phyloP scores from a whole-genome alignment of 2,888 invertebrate species.

The Marronus borbonicus region DNA sequence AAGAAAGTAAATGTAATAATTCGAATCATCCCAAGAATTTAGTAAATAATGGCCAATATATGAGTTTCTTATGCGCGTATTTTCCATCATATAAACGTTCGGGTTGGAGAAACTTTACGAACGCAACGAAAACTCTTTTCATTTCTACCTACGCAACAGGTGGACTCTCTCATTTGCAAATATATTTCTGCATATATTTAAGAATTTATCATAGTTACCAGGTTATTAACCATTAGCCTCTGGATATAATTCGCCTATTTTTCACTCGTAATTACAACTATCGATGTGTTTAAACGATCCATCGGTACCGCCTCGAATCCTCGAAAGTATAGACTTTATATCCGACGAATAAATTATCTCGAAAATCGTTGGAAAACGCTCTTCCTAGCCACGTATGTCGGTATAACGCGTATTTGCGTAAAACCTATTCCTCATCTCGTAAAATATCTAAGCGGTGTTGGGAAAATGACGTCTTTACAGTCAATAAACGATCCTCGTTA shows the following conservation, averaged over 20 bases:
- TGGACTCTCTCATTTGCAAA: background rate
- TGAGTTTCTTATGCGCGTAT: too few species aligned
- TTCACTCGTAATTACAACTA: background rate
- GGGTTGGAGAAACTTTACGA: too few species aligned
- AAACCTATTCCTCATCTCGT: constrained; percentile 26
- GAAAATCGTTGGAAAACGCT: constrained; percentile 1
- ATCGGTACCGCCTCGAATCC: too few species aligned
- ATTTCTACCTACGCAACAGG: background rate
- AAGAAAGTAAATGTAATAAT: too few species aligned
- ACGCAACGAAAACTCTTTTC: background rate
- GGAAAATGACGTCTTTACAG: constrained; percentile 41
- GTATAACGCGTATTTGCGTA: background rate
- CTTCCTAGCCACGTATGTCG: too few species aligned
- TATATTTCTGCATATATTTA: background rate
- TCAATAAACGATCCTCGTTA: constrained; percentile 40
- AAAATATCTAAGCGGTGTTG: constrained; percentile 2
- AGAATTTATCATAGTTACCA: background rate
- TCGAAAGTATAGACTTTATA: too few species aligned
- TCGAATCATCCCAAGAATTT: too few species aligned
- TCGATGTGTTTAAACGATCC: too few species aligned
- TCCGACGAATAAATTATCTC: constrained; percentile 22
- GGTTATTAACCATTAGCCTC: constrained; percentile 4
- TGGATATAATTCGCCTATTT: constrained; percentile 9
- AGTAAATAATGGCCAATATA: too few species aligned
- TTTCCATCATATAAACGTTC: too few species aligned